A percentile compares a stretch with the other conserved stretches of the same genome.
These are phyloP conservation scores for Micoletzkya japonica DNA, from an alignment of 2,888 invertebrate species.

Conservation along the genomic window DNA sequence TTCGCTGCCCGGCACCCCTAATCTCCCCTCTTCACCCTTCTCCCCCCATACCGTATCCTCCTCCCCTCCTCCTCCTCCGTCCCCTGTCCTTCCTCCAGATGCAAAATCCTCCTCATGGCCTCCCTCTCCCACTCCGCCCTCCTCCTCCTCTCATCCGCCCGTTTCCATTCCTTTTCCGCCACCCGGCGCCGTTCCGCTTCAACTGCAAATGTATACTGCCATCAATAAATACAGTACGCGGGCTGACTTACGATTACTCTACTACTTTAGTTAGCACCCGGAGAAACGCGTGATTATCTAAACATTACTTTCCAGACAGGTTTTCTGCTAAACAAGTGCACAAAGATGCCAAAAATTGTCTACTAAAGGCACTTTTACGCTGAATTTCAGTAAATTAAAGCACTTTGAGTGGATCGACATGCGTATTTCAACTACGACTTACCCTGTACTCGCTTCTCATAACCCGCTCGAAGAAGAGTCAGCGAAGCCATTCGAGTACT, in stretches of 20 bases:
- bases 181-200: background rate
- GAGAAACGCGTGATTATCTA: too few relatives aligned
- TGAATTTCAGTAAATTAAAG: too few relatives aligned
- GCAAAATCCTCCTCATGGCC: background rate
- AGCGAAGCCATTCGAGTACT: too few relatives aligned
- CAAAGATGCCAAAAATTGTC: too few relatives aligned
- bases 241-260: too few relatives aligned
- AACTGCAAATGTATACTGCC: slow-evolving; percentile 5
- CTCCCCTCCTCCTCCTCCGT: background rate
- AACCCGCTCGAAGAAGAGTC: too few relatives aligned
- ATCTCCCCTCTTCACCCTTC: background rate
- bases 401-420: too few relatives aligned
- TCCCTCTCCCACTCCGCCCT: background rate
- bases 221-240: too few relatives aligned
- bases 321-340: too few relatives aligned
- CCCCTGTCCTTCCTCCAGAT: background rate
- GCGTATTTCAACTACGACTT: too few relatives aligned
- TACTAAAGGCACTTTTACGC: too few relatives aligned
- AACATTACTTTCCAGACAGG: background rate
- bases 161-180: background rate
- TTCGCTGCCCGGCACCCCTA: background rate
- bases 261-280: background rate
- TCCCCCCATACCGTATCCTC: background rate
- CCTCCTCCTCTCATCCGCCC: slow-evolving; percentile 7
- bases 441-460: too few relatives aligned